Base-by-base conservation (phyloP, 2,888 invertebrate genomes). In the Phytoseiulus persimilis region DNA sequence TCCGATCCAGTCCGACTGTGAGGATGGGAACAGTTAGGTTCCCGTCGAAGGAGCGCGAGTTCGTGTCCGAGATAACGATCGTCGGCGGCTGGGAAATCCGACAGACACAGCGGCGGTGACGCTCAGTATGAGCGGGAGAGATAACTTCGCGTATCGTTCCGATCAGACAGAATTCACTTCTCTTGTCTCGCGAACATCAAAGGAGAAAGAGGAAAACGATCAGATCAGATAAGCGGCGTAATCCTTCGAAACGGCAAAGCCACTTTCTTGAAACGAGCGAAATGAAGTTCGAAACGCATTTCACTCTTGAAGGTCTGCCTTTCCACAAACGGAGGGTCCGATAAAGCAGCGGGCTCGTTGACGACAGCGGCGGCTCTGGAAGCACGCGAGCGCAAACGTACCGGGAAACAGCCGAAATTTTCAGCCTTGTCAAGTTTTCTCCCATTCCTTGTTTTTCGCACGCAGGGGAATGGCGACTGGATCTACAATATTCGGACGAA, bases 351-450 rank as follows among this genome's bases (percentile, higher is more conserved):
- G 65, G 28, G 18, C 65, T 65, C 65, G 28, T 65, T 14, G 65
- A 65, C 65, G 65, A 23, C 18, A 23, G 28, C 65, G 65, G 65
- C 65, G 65, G 28, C 65, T 65, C 65, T 65, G 65, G 65, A 65
- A 65, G 65, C 65, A 65, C 65, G 65, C 65, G 65, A 65, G 65
- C 65, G 65, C 65, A 65, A 65, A 65, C 65, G 65, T 65, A 65
- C 65, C 65, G 65, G 65, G 18, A 65, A 65, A 65, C 65, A 2
- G 65, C 65, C 65, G 28, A 65, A 65, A 11, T 6, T 65, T 6
- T 18, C 65, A 65, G 65, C 65, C 65, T 65, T 65, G 65, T 23
- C 11, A 65, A 65, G 65, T 65, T 65, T 65, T 65, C 28, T 65
- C 65, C 18, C 18, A 65, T 65, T 65, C 18, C 65, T 65, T 28